These are phyloP conservation scores for Taphrorychus bicolor DNA, from an alignment of 2,888 invertebrate species.

Conservation along the genomic window DNA sequence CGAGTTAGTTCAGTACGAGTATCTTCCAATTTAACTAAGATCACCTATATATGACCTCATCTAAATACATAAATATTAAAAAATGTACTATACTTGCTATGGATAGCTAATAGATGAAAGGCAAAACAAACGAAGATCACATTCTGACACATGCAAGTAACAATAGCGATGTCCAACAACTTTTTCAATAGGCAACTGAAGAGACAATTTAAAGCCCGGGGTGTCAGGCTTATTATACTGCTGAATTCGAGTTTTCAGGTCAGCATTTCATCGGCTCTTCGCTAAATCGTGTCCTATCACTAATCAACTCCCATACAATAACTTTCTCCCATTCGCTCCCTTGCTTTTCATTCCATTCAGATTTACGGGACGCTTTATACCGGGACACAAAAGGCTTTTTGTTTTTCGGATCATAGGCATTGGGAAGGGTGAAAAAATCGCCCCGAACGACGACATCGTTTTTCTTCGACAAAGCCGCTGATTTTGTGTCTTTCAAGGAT, in stretches of 20 bases:
- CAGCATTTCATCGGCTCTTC: conserved; percentile 51
- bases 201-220: conserved; percentile 32
- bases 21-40: too few species aligned
- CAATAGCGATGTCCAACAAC: not conserved
- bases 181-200: conserved; percentile 8
- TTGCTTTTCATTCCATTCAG: conserved; percentile 38
- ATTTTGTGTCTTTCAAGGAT: not conserved
- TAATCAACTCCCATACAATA: conserved; percentile 42
- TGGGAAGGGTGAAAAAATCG: conserved; percentile 29
- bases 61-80: too few species aligned
- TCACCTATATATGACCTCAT: too few species aligned
- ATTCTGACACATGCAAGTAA: not conserved
- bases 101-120: not conserved
- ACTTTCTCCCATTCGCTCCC: conserved; percentile 37
- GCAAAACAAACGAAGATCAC: not conserved
- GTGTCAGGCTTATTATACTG: conserved; percentile 30
- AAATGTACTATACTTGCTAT: too few species aligned
- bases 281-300: conserved; percentile 53
- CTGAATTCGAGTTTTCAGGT: conserved; percentile 50
- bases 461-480: not conserved
- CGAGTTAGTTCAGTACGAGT: too few species aligned
- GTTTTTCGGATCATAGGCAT: conserved; percentile 20
- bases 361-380: conserved; percentile 23
- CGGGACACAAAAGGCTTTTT: conserved; percentile 24
- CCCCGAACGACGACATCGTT: conserved; percentile 14